Conservation (phyloP, 2,888 invertebrate species). For the Pammene fasciana region DNA sequence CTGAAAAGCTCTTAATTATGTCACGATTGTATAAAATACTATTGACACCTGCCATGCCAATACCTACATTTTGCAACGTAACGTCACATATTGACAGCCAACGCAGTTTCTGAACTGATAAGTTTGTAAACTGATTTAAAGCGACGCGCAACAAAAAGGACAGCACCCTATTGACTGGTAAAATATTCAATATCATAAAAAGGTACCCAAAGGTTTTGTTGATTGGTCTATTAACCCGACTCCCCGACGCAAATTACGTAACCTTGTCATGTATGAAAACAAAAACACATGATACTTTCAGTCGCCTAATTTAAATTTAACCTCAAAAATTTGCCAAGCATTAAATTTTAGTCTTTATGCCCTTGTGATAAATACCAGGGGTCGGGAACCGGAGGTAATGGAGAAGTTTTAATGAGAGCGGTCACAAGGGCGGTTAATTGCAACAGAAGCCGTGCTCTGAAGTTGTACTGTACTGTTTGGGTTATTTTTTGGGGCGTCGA, state of each 20-base stretch:
- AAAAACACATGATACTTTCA: conserved; percentile 33
- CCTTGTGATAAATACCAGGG: not conserved
- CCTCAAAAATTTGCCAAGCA: conserved; percentile 2
- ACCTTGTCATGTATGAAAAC: conserved; percentile 33
- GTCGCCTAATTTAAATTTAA: conserved; percentile 28
- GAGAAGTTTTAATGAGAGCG: conserved; percentile 51
- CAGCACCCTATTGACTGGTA: too few relatives aligned
- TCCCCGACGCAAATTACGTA: conserved; percentile 24
- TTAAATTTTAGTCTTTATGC: not conserved
- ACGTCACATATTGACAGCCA: too few relatives aligned
- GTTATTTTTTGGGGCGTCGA: conserved; percentile 1
- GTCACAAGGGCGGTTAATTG: conserved; percentile 52
- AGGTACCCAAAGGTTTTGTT: not conserved
- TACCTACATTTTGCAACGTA: too few relatives aligned
- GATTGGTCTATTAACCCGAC: conserved; percentile 5
- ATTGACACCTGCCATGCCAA: too few relatives aligned
- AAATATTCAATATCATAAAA: not conserved
- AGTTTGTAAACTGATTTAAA: too few relatives aligned
- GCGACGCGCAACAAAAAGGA: too few relatives aligned
- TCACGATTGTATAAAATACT: too few relatives aligned
- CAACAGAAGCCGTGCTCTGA: conserved; percentile 50
- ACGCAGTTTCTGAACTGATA: too few relatives aligned
- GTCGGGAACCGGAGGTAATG: conserved; percentile 37
- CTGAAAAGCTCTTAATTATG: too few relatives aligned
- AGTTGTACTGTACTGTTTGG: conserved; percentile 11